Conservation (phyloP, 2,113 vertebrate species). For the Thunnus maccoyii region DNA sequence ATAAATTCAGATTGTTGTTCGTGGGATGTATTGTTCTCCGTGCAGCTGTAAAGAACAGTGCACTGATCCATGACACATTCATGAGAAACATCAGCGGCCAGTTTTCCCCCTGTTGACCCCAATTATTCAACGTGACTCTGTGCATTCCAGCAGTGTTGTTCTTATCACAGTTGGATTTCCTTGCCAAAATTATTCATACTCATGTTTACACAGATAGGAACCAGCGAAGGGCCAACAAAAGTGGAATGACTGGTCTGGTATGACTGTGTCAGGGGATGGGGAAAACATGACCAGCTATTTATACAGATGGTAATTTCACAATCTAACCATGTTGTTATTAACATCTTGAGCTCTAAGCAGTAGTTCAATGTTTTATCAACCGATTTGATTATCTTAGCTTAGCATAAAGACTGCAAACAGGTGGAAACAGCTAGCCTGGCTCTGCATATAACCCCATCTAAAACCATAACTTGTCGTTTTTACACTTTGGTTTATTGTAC, state of each 20-base stretch:
- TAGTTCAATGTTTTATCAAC: too few species aligned
- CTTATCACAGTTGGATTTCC: constrained; percentile 60
- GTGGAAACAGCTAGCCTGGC: neutral
- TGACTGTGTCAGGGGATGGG: constrained; percentile 19
- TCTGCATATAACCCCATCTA: neutral
- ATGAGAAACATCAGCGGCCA: constrained; percentile 47
- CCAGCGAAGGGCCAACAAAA: constrained; percentile 26
- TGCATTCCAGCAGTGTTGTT: constrained; percentile 25
- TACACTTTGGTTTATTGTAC: too few species aligned
- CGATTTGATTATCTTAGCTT: neutral
- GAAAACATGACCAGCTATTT: constrained; percentile 6
- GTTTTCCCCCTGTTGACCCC: constrained; percentile 53
- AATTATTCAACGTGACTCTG: constrained; percentile 41
- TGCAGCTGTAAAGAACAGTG: constrained; percentile 6
- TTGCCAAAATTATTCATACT: constrained; percentile 41
- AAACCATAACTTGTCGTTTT: neutral
- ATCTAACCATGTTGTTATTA: neutral
- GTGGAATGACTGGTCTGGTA: constrained; percentile 18
- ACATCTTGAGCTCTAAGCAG: constrained; percentile 6
- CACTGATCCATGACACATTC: constrained; percentile 31
- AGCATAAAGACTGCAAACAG: neutral
- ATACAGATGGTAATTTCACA: neutral
- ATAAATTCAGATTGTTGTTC: constrained; percentile 12
- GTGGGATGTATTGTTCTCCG: constrained; percentile 4
- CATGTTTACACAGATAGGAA: constrained; percentile 24